These are phyloP conservation scores for Harmothoe impar DNA, from an alignment of 2,888 invertebrate genomes.

Conservation along the genomic window DNA sequence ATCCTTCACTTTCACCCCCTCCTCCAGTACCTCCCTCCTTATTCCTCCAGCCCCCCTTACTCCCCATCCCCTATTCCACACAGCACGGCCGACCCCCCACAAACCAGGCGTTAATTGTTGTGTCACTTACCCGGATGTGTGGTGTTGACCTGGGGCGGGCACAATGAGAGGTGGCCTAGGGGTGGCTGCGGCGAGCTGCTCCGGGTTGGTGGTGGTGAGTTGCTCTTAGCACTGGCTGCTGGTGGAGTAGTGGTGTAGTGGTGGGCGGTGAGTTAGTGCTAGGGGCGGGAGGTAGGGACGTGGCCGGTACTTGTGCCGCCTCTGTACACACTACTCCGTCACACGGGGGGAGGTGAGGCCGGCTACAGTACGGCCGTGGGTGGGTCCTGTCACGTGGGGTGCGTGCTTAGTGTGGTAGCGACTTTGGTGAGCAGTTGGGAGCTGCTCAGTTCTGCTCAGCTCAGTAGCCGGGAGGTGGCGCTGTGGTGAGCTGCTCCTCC, in stretches of 20 bases:
- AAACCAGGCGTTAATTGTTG: slow-evolving; percentile 20
- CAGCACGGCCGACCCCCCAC: neutral
- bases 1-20: too few relatives aligned
- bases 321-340: too few relatives aligned
- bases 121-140: slow-evolving; percentile 9
- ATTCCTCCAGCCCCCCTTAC: neutral
- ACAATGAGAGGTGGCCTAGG: neutral
- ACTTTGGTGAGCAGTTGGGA: too few relatives aligned
- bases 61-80: too few relatives aligned
- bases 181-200: neutral
- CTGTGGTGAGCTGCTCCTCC: too few relatives aligned
- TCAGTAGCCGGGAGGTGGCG: too few relatives aligned
- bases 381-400: too few relatives aligned
- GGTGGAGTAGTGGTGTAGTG: neutral
- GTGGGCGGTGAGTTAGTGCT: neutral
- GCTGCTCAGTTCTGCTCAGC: too few relatives aligned
- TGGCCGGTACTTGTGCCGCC: neutral
- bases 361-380: too few relatives aligned
- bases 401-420: too few relatives aligned
- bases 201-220: neutral
- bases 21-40: neutral
- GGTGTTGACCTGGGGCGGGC: neutral
- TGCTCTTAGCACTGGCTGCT: neutral
- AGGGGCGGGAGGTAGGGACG: neutral
- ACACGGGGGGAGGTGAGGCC: too few relatives aligned